phyloP scores from a whole-genome alignment of 1,140 invertebrate species.

The Scylla paramamosain region DNA sequence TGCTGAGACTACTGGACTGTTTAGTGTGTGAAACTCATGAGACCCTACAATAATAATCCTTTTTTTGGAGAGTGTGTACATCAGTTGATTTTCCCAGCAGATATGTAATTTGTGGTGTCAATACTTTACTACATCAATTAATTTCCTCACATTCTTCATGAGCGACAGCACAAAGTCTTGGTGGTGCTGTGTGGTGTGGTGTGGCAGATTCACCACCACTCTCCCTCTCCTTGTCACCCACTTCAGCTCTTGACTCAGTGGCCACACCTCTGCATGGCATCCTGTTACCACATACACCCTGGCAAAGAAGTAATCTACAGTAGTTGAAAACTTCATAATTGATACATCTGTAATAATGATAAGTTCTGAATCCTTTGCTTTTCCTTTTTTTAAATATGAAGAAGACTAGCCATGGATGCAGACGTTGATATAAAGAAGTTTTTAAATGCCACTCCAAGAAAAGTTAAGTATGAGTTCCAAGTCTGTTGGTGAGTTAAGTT shows the following conservation, averaged over 20 bases:
- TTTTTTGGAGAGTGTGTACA: too few relatives aligned
- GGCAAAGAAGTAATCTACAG: background rate
- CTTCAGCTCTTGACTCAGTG: background rate
- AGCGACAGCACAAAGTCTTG: background rate
- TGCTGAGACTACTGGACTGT: too few relatives aligned
- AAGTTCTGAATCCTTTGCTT: too few relatives aligned
- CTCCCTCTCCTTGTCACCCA: background rate
- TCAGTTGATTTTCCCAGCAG: too few relatives aligned
- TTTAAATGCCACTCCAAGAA: background rate
- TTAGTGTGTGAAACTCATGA: too few relatives aligned
- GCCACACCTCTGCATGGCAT: background rate
- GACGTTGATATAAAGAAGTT: too few relatives aligned
- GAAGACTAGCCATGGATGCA: too few relatives aligned
- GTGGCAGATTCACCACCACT: constrained; percentile 38
- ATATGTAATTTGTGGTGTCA: too few relatives aligned
- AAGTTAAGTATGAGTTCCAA: background rate
- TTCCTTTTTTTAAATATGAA: too few relatives aligned
- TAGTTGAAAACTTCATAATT: too few relatives aligned
- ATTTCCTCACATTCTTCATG: constrained; percentile 15
- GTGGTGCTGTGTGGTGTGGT: background rate
- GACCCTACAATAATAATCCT: too few relatives aligned
- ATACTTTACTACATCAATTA: background rate
- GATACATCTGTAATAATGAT: too few relatives aligned
- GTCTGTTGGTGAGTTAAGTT: background rate
- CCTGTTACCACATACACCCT: constrained; percentile 56